Base-by-base conservation (phyloP, 2,113 vertebrate genomes). In the Urocolius indicus region DNA sequence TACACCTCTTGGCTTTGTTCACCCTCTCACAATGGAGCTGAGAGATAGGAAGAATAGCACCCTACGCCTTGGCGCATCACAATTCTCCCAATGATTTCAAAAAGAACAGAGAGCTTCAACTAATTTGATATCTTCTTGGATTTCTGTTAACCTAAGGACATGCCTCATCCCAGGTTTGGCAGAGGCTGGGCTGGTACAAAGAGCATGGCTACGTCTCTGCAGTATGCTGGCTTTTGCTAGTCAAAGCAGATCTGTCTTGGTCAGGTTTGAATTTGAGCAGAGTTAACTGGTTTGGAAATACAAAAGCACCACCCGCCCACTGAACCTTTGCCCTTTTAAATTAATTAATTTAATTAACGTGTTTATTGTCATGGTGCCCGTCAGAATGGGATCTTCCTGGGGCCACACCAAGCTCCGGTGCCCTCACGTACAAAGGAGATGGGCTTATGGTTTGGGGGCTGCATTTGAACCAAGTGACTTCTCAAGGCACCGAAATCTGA, bases 291-390 rank as follows among this genome's bases (percentile, higher is more conserved):
- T 95, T 96, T 86, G 90, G 92, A 93, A 96, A 95, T 84, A 96
- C 95, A 97, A 96, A 96, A 87, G 95, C 96, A 93, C 94, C 96
- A 96, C 89, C 95, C 95, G 95, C 95, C 95, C 92, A 59, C 96
- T 97, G 95, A 97, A 96, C 96, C 97, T 93, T 96, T 97, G 92
- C 96, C 96, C 96, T 90, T 97, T 94, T 72, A 95, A 97, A 97
- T 97, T 96, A 97, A 97, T 96, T 96, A 95, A 96, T 97, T 92
- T 95, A 96, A 96, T 96, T 96, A 96, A 96, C 77, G 71, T 84
- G 89, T 88, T 96, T 96, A 96, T 95, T 95, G 95, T 97, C 89
- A 89, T 49, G 94, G 95, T 24, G 8, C 94, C 88, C 46, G 11
- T 90, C 95, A 92, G 85, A 93, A 95, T 43, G 83, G 94, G 90